Evolutionary conservation across 2,113 vertebrate species (phyloP).

Genomic region (Catharus minimus): DNA sequence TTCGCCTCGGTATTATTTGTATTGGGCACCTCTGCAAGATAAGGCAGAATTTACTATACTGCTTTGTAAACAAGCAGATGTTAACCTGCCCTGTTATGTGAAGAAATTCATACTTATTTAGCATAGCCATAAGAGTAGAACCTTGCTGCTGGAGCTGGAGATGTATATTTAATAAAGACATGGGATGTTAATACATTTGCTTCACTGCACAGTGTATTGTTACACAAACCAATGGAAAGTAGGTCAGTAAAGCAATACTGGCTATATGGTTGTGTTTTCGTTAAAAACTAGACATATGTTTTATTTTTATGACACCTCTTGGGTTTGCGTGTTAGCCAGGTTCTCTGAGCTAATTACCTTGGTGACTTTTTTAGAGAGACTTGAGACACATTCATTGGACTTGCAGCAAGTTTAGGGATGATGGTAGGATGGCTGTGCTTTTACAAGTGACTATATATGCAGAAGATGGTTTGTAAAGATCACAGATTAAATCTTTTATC

Average conservation of each 20-base stretch:
- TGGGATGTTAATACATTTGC: not conserved
- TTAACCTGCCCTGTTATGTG: not conserved
- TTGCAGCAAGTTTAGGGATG: not conserved
- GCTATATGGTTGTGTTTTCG: not conserved
- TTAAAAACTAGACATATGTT: not conserved
- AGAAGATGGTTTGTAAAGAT: not conserved
- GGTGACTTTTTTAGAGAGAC: not conserved
- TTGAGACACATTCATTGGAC: not conserved
- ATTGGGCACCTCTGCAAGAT: not conserved
- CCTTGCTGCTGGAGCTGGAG: not conserved
- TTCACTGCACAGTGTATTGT: not conserved
- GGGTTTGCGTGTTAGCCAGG: rapidly evolving
- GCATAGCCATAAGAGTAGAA: not conserved
- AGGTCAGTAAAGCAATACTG: not conserved
- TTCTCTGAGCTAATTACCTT: not conserved
- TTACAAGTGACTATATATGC: not conserved
- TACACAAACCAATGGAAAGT: conserved; percentile 41
- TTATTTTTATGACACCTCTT: not conserved
- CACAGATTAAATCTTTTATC: not conserved
- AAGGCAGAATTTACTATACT: rapidly evolving
- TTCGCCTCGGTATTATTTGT: not conserved
- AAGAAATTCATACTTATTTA: not conserved
- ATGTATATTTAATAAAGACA: not conserved
- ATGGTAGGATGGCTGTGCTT: not conserved
- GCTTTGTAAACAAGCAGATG: not conserved